These are phyloP conservation scores for Dascillus cervinus DNA, from an alignment of 2,888 invertebrate genomes.

Conservation along the genomic window DNA sequence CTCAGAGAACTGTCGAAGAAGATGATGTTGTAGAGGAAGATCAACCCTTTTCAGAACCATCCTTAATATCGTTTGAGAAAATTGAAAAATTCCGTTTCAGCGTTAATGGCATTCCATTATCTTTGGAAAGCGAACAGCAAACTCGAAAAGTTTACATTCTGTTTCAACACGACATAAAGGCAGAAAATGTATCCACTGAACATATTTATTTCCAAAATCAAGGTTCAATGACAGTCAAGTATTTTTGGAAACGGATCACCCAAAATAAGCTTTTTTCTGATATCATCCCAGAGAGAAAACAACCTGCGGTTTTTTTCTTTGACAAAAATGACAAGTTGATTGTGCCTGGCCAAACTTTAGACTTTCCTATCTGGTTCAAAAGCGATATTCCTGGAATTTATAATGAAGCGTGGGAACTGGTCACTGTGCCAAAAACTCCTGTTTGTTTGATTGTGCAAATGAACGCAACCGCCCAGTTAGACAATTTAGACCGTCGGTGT, in stretches of 20 bases:
- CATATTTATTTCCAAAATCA: conserved; percentile 41
- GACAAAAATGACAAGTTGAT: conserved; percentile 49
- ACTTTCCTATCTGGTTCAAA: conserved; percentile 46
- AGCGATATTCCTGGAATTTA: conserved; percentile 39
- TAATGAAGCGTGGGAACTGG: conserved; percentile 46
- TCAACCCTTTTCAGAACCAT: no score
- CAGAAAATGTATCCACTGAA: conserved; percentile 23
- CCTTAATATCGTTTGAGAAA: no score
- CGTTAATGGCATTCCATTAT: no score
- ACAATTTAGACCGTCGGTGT: conserved; percentile 26
- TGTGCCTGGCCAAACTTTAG: conserved; percentile 44
- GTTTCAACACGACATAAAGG: conserved; percentile 12
- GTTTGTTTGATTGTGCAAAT: conserved; percentile 36
- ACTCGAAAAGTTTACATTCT: conserved; percentile 10
- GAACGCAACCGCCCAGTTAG: conserved; percentile 38
- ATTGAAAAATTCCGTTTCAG: no score
- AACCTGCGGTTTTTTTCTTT: conserved; percentile 43
- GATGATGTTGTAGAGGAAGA: no score
- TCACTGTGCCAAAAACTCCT: conserved; percentile 41
- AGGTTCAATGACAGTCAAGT: conserved; percentile 45
- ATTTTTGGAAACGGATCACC: conserved; percentile 43
- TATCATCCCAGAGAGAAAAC: conserved; percentile 31
- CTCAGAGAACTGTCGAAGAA: neutral
- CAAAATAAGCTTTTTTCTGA: conserved; percentile 24
- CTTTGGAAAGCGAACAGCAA: no score